Conservation (phyloP, 1,140 invertebrate species). For the Anagrus nilaparvatae region DNA sequence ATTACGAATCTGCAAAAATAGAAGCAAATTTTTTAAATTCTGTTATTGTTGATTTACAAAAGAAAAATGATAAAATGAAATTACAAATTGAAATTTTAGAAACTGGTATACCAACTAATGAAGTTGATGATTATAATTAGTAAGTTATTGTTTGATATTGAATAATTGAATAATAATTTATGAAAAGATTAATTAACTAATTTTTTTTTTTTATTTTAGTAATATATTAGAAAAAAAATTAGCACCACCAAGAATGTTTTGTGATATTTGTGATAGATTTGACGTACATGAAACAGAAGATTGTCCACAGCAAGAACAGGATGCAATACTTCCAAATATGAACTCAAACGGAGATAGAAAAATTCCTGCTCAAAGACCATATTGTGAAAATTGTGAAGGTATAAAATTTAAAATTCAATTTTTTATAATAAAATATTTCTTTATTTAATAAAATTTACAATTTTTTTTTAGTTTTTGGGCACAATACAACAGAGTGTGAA, state of each 20-base stretch:
- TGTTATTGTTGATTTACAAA: constrained; percentile 91
- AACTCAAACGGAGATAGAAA: constrained; percentile 38
- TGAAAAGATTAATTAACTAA: constrained; percentile 1
- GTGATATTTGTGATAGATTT: constrained; percentile 96
- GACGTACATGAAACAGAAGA: constrained; percentile 95
- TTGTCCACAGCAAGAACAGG: constrained; percentile 76
- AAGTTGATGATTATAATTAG: constrained; percentile 51
- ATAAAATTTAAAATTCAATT: constrained; percentile 22
- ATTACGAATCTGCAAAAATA: constrained; percentile 53
- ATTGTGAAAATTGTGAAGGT: constrained; percentile 92
- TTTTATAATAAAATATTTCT: constrained; percentile 15
- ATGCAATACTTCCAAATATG: constrained; percentile 39
- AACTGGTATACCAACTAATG: constrained; percentile 49
- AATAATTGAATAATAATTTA: constrained; percentile 19
- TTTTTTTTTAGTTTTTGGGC: constrained; percentile 61
- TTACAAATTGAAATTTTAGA: constrained; percentile 71
- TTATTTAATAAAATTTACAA: constrained; percentile 2
- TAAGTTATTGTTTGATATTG: constrained; percentile 32
- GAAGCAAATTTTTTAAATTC: constrained; percentile 91
- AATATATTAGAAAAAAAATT: constrained; percentile 35
- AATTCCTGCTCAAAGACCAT: constrained; percentile 55
- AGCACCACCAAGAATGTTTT: constrained; percentile 74
- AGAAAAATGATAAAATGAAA: constrained; percentile 77
- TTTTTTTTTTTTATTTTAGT: constrained; percentile 20
- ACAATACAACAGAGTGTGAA: constrained; percentile 67